phyloP scores from a whole-genome alignment of 1,140 invertebrate genomes.

The Heliconius himera region DNA sequence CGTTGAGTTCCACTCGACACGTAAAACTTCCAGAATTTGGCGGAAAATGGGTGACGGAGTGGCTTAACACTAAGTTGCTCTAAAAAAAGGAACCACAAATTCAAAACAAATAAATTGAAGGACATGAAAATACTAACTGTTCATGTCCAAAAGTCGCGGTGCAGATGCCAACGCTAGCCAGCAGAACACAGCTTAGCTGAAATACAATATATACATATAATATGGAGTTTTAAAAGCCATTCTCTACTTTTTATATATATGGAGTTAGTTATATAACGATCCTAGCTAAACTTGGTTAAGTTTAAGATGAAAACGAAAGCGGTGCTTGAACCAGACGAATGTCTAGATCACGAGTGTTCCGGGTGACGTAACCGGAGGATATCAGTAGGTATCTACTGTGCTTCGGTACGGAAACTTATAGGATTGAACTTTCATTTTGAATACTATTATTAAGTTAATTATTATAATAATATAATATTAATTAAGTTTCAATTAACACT shows the following conservation, averaged over 20 bases:
- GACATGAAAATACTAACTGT: slow-evolving; percentile 74
- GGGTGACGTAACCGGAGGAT: slow-evolving; percentile 41
- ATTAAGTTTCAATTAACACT: not conserved
- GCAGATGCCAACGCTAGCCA: slow-evolving; percentile 73
- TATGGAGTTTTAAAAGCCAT: not conserved
- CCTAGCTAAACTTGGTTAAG: slow-evolving; percentile 21
- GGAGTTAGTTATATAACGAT: slow-evolving; percentile 10
- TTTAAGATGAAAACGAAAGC: slow-evolving; percentile 61
- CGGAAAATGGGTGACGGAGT: too few species aligned
- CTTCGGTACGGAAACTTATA: not conserved
- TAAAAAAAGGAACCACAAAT: slow-evolving; percentile 2
- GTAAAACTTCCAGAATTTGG: too few species aligned
- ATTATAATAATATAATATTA: too few species aligned
- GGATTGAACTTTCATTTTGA: slow-evolving; percentile 12
- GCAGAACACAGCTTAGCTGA: slow-evolving; percentile 73
- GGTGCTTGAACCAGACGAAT: slow-evolving; percentile 46
- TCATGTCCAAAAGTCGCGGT: slow-evolving; percentile 76
- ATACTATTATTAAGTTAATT: not conserved
- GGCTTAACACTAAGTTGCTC: too few species aligned
- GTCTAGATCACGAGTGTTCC: slow-evolving; percentile 36
- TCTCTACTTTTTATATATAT: not conserved
- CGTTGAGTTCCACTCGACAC: too few species aligned
- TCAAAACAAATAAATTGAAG: slow-evolving; percentile 1
- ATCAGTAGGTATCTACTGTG: not conserved
- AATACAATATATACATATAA: slow-evolving; percentile 50